Evolutionary conservation across 2,888 invertebrate genomes (phyloP), one percentile per base, ranked within the genome.

Genomic region (Argynnis bischoffii): DNA sequence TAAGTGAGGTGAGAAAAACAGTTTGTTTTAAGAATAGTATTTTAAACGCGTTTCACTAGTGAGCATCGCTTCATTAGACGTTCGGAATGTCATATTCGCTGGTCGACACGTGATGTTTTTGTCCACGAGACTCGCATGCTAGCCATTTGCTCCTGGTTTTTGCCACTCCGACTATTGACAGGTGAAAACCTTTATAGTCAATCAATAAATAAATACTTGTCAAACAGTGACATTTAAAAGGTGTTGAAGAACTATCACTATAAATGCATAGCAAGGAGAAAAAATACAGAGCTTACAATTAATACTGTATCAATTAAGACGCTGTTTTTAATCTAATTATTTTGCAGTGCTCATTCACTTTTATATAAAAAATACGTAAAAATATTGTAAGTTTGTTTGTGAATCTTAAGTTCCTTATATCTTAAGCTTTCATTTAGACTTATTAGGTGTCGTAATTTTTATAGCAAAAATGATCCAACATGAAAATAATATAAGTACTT

Each of bases 1-100:
- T 51, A 51, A 35, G 41, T 11, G 60, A 61, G 63, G 57, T 63
- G 66, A 66, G 69, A 66, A 66, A 69, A 69, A 66, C 69, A n/a
- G 21, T 64, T 56, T 61, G 64, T 67, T 63, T 64, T 67, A 54
- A 63, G 67, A 59, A 67, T 67, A 54, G 69, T 69, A 48, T 69
- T 64, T 59, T 69, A 55, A 64, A 48, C 57, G 64, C 63, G 74
- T 74, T 73, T 74, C 72, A 71, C 72, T 69, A 48, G 66, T 55
- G 41, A 53, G 56, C 55, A 51, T 76, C 85, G 89, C 89, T 84
- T 82, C 83, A 90, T 86, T 85, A 81, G 80, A 66, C 75, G 55
- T 72, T 55, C 51, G 88, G 90, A 87, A 90, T 91, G 88, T 81
- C 78, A 84, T 81, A 83, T 81, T 83, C 76, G 77, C 76, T 73